phyloP scores from a whole-genome alignment of 1,140 invertebrate genomes.

The Meloidogyne exigua region DNA sequence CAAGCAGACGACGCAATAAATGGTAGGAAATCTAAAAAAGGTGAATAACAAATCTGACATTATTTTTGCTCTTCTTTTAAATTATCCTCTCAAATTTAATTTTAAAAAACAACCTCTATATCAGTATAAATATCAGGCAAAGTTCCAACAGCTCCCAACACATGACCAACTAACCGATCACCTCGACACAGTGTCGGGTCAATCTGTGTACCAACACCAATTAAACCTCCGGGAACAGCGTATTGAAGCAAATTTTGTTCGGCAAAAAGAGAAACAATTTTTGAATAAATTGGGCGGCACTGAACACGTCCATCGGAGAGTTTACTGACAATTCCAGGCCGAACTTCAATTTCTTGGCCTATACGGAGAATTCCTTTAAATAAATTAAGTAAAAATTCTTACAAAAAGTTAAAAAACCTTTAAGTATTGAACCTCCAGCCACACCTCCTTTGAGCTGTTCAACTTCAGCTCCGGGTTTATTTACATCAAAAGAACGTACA shows the following conservation, averaged over 20 bases:
- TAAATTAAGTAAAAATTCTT: neutral
- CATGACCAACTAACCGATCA: constrained; percentile 92
- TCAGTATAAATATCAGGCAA: constrained; percentile 96
- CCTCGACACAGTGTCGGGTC: constrained; percentile 95
- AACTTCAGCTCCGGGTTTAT: constrained; percentile 98
- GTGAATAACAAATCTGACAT: too few species aligned
- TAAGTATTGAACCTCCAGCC: constrained; percentile 92
- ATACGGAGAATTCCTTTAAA: constrained; percentile 68
- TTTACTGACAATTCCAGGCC: constrained; percentile 80
- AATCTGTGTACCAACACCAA: constrained; percentile 95
- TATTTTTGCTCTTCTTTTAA: too few species aligned
- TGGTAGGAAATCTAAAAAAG: constrained; percentile 74
- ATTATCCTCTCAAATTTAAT: too few species aligned
- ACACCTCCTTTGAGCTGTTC: constrained; percentile 97
- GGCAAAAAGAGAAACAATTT: constrained; percentile 94
- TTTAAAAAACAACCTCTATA: constrained; percentile 77
- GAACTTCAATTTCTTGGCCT: constrained; percentile 79
- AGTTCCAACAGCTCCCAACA: constrained; percentile 88
- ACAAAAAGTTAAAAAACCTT: constrained; percentile 69
- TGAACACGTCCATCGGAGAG: constrained; percentile 90
- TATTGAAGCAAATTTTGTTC: constrained; percentile 98
- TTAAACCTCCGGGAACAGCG: constrained; percentile 92
- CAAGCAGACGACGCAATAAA: constrained; percentile 86
- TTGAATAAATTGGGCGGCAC: constrained; percentile 91
- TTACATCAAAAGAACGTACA: constrained; percentile 98